A percentile compares a stretch with the other conserved stretches of the same genome.
Conservation (phyloP, 2,888 invertebrate genomes). For the Zaprionus lineosus region DNA sequence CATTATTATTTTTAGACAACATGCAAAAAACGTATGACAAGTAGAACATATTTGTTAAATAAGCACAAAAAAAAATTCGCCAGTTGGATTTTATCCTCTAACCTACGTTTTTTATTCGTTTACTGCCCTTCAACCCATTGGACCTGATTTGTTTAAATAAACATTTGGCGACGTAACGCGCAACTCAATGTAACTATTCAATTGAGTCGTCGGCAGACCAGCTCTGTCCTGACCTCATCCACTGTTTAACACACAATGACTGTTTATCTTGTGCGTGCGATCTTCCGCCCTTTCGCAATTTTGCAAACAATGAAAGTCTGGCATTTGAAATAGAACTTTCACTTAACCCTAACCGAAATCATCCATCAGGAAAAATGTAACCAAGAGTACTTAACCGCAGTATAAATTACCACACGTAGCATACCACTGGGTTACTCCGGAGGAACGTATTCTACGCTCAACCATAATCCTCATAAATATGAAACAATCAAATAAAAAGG, state of each 20-base stretch:
- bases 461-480: conserved; percentile 75
- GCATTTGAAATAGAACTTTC: conserved; percentile 38
- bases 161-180: conserved; percentile 33
- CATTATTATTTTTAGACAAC: conserved; percentile 32
- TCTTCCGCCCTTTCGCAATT: conserved; percentile 36
- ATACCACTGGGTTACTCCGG: conserved; percentile 28
- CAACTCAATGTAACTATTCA: conserved; percentile 47
- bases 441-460: conserved; percentile 44
- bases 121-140: conserved; percentile 26
- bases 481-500: conserved; percentile 74
- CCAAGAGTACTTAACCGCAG: conserved; percentile 47
- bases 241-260: conserved; percentile 12
- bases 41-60: conserved; percentile 52
- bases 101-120: background rate
- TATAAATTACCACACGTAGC: conserved; percentile 67
- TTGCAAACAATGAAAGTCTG: conserved; percentile 51
- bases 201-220: conserved; percentile 30
- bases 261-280: conserved; percentile 62
- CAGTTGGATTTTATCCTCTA: conserved; percentile 18
- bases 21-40: conserved; percentile 17
- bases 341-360: conserved; percentile 43
- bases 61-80: conserved; percentile 51
- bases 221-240: conserved; percentile 17
- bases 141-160: conserved; percentile 47
- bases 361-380: conserved; percentile 35